A percentile compares a stretch with the other conserved stretches of the same genome.
These are phyloP conservation scores for Brachystomella parvula DNA, from an alignment of 1,140 invertebrate genomes.

Conservation along the genomic window DNA sequence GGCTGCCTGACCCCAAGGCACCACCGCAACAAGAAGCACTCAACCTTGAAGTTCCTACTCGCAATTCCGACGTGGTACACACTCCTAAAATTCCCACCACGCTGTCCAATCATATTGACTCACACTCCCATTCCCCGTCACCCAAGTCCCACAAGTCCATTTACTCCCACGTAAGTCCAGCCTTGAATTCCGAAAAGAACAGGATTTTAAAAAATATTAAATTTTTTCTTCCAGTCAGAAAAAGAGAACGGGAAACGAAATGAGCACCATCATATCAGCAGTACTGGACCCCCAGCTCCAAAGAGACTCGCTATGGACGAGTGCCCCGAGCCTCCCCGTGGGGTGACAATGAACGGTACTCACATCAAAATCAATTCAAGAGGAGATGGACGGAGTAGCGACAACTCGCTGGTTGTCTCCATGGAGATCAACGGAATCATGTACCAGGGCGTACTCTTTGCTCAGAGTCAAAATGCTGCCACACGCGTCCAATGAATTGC, in stretches of 20 bases:
- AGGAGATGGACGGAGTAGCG: slow-evolving; percentile 60
- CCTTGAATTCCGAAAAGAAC: not conserved
- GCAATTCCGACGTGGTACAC: slow-evolving; percentile 42
- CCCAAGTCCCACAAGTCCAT: slow-evolving; percentile 10
- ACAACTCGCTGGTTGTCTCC: slow-evolving; percentile 83
- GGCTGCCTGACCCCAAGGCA: slow-evolving; percentile 42
- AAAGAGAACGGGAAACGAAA: slow-evolving; percentile 55
- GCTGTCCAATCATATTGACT: not conserved
- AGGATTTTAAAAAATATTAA: not conserved
- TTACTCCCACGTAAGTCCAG: slow-evolving; percentile 4
- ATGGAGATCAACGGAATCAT: slow-evolving; percentile 92
- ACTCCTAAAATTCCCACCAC: slow-evolving; percentile 28
- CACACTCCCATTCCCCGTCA: not conserved
- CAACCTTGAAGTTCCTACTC: slow-evolving; percentile 48
- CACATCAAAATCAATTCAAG: slow-evolving; percentile 83
- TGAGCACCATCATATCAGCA: slow-evolving; percentile 44
- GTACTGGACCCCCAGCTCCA: slow-evolving; percentile 39
- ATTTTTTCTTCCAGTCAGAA: slow-evolving; percentile 19
- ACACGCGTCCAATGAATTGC: not conserved
- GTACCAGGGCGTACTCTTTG: slow-evolving; percentile 80
- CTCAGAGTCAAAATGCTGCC: slow-evolving; percentile 47
- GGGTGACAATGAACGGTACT: slow-evolving; percentile 48
- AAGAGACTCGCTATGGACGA: slow-evolving; percentile 47
- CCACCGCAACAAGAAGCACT: slow-evolving; percentile 44
- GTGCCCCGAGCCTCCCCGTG: slow-evolving; percentile 39